phyloP scores from a whole-genome alignment of 92 coral and sea anemone species.

The Anthopleura xanthogrammica region DNA sequence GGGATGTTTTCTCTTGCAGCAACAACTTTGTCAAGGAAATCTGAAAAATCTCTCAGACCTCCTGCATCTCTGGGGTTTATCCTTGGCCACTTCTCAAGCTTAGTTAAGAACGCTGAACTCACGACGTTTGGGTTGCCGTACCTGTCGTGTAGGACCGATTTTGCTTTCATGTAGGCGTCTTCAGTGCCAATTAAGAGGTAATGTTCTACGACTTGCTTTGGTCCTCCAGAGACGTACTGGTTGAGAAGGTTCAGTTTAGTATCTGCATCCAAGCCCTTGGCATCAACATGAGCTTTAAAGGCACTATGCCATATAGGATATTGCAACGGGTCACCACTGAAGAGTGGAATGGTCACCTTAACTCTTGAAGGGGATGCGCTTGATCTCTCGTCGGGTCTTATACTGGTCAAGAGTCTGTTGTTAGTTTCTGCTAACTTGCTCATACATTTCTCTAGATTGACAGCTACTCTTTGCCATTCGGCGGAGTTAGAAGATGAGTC shows the following conservation, averaged over 20 bases:
- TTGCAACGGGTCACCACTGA: slow-evolving; percentile 50
- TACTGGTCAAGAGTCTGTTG: slow-evolving; percentile 17
- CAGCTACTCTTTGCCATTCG: slow-evolving; percentile 24
- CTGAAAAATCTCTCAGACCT: slow-evolving; percentile 53
- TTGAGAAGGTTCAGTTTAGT: slow-evolving; percentile 50
- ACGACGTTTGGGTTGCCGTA: slow-evolving; percentile 49
- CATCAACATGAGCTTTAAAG: slow-evolving; percentile 47
- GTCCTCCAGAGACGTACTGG: slow-evolving; percentile 39
- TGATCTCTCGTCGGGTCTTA: slow-evolving; percentile 1
- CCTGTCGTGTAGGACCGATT: slow-evolving; percentile 31
- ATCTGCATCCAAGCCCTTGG: slow-evolving; percentile 47
- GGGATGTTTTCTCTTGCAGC: slow-evolving; percentile 54
- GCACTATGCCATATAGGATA: slow-evolving; percentile 39
- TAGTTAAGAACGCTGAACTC: slow-evolving; percentile 33
- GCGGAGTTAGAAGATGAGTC: not conserved
- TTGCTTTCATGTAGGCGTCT: slow-evolving; percentile 24
- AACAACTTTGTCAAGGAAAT: slow-evolving; percentile 47
- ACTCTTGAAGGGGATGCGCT: slow-evolving; percentile 26
- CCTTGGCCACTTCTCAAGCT: slow-evolving; percentile 46
- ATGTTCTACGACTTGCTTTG: slow-evolving; percentile 39
- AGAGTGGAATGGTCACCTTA: slow-evolving; percentile 51
- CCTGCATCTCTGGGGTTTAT: slow-evolving; percentile 44
- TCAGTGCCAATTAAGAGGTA: slow-evolving; percentile 25
- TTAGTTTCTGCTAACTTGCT: slow-evolving; percentile 33
- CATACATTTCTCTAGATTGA: slow-evolving; percentile 29